Base-by-base conservation (phyloP, 2,797 vertebrate species). In the Cacajao melanocephalus region DNA sequence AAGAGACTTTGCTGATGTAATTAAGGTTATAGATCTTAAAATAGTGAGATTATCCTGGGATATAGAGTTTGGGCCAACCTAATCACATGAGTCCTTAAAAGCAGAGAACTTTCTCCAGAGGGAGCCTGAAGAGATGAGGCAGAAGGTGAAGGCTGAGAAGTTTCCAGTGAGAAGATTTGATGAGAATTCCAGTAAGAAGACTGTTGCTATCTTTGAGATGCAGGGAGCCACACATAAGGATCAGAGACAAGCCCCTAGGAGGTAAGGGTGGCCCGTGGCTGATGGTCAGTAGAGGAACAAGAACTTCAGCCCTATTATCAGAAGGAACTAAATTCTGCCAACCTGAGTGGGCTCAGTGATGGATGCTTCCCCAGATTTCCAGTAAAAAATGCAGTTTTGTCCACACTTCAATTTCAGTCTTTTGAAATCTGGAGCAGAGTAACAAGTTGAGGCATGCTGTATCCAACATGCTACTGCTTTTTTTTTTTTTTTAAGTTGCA, bases 201-300 rank as follows among this genome's bases (percentile, higher is more conserved):
- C 4, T 33, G 22, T 78, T 84, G 14, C n/a, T 75, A 9, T 28
- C 14, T 67, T 58, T 87, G 46, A 85, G 64, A 41, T 11, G 0
- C 1, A 20, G 33, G 33, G 20, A 46, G 8, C 4, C 3, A n/a
- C 19, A 4, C 30, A 4, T 3, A 33, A 30, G 11, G 26, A n/a
- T 7, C 39, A 14, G 24, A 70, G 48, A 6, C 3, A 79, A 9
- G 24, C 1, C 15, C 5, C 7, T 1, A 55, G 22, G 12, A 24
- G 11, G 14, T 9, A 64, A 64, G 14, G 61, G 61, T 64, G 33
- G 61, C 14, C 15, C 14, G 14, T 64, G 61, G 61, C 7, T 64
- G 30, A 64, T 64, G 61, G 61, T 33, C 14, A 8, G 61, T 64
- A n/a, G 30, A 33, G 61, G 33, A n/a, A 14, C 61, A 64, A 33